Conservation (phyloP, 2,113 vertebrate genomes). For the Baryphthengus martii region DNA sequence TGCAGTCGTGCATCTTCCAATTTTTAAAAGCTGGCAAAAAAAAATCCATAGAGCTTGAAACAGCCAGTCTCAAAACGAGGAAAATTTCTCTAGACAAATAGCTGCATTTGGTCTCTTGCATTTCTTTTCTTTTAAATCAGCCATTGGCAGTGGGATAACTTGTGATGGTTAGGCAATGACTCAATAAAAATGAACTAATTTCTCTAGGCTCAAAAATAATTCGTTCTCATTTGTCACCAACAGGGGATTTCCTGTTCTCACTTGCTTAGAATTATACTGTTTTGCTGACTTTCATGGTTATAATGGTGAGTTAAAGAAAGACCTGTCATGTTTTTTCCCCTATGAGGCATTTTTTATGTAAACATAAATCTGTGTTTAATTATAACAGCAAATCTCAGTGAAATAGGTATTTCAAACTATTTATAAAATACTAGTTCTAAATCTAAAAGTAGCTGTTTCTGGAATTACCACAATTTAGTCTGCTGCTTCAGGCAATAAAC, state of each 20-base stretch:
- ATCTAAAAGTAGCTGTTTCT: neutral
- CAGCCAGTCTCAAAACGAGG: neutral
- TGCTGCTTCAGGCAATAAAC: neutral
- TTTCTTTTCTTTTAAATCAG: neutral
- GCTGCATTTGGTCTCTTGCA: neutral
- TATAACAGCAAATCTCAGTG: neutral
- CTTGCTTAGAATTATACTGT: neutral
- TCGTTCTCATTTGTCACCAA: neutral
- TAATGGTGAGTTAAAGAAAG: neutral
- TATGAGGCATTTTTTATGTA: neutral
- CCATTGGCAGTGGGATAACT: neutral
- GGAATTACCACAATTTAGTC: neutral
- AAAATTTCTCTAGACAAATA: neutral
- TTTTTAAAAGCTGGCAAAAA: neutral
- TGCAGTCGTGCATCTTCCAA: fast-evolving
- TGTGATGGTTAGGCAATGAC: neutral
- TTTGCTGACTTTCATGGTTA: neutral
- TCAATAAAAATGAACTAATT: neutral
- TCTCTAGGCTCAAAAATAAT: neutral
- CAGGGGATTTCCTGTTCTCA: neutral
- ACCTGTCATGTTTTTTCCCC: neutral
- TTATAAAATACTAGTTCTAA: neutral
- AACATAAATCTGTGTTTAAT: neutral
- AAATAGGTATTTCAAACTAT: neutral
- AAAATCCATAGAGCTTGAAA: neutral